Conservation (phyloP, 2,888 invertebrate species). For the Tanytarsus gracilentus region DNA sequence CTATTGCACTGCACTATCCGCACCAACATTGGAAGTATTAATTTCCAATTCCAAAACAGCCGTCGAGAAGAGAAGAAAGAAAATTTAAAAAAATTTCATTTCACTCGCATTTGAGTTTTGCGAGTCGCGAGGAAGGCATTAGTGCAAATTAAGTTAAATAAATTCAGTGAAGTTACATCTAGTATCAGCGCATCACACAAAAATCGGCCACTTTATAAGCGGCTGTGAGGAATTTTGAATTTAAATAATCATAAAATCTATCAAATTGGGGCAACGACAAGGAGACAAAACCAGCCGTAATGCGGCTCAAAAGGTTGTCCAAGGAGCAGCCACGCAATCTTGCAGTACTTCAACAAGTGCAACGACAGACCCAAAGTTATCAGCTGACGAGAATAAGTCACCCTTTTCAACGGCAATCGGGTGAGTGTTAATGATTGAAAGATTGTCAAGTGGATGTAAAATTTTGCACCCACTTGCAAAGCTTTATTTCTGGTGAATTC, state of each 20-base stretch:
- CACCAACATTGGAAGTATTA: neutral
- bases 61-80: too few species aligned
- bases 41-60: neutral
- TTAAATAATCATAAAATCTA: conserved; percentile 1
- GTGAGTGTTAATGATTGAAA: conserved; percentile 10
- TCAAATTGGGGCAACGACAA: conserved; percentile 35
- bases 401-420: conserved; percentile 17
- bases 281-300: conserved; percentile 34
- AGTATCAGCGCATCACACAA: too few species aligned
- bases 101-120: neutral
- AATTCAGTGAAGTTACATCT: neutral
- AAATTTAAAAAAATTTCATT: conserved; percentile 1
- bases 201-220: neutral
- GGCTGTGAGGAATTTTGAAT: too few species aligned
- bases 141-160: neutral
- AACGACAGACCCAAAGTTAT: neutral
- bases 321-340: conserved; percentile 17
- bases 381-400: conserved; percentile 24
- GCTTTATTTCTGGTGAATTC: too few species aligned
- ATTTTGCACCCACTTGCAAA: neutral
- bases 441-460: neutral
- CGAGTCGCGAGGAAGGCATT: neutral
- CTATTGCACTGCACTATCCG: neutral
- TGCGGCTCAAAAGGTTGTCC: conserved; percentile 34
- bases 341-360: conserved; percentile 19